Base-by-base conservation (phyloP, 2,113 vertebrate genomes). In the Calyptomena viridis region DNA sequence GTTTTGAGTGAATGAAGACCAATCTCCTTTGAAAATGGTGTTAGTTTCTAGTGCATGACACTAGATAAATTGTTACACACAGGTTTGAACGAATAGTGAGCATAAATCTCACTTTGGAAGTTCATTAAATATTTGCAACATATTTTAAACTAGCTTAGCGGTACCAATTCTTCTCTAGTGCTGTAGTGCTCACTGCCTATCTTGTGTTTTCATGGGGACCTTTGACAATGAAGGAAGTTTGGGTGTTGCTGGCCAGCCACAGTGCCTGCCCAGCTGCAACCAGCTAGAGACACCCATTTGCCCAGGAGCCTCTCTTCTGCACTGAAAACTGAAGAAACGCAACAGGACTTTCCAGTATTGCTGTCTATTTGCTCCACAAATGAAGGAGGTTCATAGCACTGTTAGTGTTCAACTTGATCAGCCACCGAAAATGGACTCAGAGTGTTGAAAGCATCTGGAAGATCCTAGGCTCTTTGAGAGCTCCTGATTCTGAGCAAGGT, bases 341-440 rank as follows among this genome's bases (percentile, higher is more conserved):
- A 68, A 31, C 20, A 83, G 27, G 25, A n/a, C 19, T 87, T 91
- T 30, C 3, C 27, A 37, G 2, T 40, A 71, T 82, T 87, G 13
- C 17, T 4, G 3, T 64, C 24, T 1, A 1, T 60, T 44, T 3
- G 13, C 9, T 7, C 17, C 0, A 1, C 37, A 85, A 68, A 3
- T 46, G 14, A 49, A 62, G 9, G 27, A 35, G 4, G 0, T 80
- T 88, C 14, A 62, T 12, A 37, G 28, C 37, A 53, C 2, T 3
- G 8, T 47, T 47, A 52, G 0, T 62, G 58, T 88, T 86, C 4
- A 0, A 56, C 11, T 52, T 63, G 25, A 40, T 64, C 30, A 76
- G 27, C 3, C 33, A 44, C 46, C 0, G 1, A 69, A 68, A 79
- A 37, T 30, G 10, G 8, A 59, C 37, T 67, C 72, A 12, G 44